Base-by-base conservation (phyloP, 2,113 vertebrate genomes). In the Elanus axillaris region DNA sequence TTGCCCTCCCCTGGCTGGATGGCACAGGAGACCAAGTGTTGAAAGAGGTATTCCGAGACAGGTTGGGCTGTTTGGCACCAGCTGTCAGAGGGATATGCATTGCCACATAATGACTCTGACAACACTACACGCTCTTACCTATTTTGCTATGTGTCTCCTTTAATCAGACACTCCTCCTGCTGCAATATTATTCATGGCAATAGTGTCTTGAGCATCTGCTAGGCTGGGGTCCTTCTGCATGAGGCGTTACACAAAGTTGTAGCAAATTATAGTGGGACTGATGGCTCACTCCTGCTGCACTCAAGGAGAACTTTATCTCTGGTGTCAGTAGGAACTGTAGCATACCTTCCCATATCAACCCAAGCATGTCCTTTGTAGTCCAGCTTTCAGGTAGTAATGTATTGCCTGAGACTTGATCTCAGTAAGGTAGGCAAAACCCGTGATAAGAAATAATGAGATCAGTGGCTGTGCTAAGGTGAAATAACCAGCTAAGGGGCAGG, bases 1-100 rank as follows among this genome's bases (percentile, higher is more conserved):
- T 74, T 16, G 17, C 8, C 18, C 27, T 69, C 5, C 25, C 23
- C 25, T n/a, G 22, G 13, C 15, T 78, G 18, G 14, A 36, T 34
- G 38, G 9, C 29, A 52, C 1, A 2, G 22, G 7, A 38, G 1
- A 0, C 3, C 3, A 2, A 0, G 8, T 31, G 23, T 64, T 56
- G 58, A 83, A 73, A 40, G 69, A 19, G 0, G 0, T 5, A 19
- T 26, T 16, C 34, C 1, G 2, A 77, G 42, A 45, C 16, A 22
- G 16, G 18, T 5, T 14, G 47, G 38, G 25, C 23, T 91, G 56
- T 36, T 77, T 53, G 74, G 27, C 34, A 72, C 19, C 40, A 68
- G 29, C 16, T 75, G 6, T 29, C 3, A 2, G 55, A 81, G 31
- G 3, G 27, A 19, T 55, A 52, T 3, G 1, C 32, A 13, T 45